A percentile compares a stretch with the other conserved stretches of the same genome.
phyloP scores from a whole-genome alignment of 2,797 vertebrate species.

The Fistularia commersonii region DNA sequence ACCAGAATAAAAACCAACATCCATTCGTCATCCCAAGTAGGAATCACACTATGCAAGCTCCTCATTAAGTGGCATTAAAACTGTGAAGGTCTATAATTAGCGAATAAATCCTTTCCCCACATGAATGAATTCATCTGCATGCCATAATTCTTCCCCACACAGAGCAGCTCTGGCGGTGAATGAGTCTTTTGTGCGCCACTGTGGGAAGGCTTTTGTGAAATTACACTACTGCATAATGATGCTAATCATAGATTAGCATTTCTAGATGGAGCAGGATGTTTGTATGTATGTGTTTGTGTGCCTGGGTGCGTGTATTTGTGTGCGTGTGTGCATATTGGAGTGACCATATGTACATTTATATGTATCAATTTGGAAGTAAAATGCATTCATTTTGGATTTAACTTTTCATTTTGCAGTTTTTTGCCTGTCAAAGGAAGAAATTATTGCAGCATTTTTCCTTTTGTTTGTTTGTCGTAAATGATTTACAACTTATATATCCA shows the following conservation, averaged over 20 bases:
- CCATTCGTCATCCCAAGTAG: slow-evolving; percentile 57
- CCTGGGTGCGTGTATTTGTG: slow-evolving; percentile 4
- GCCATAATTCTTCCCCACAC: slow-evolving; percentile 68
- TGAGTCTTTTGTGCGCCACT: slow-evolving; percentile 71
- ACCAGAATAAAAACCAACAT: slow-evolving; percentile 56
- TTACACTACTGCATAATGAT: slow-evolving; percentile 74
- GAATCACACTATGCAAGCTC: slow-evolving; percentile 63
- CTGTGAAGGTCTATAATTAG: slow-evolving; percentile 78
- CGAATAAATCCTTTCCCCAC: slow-evolving; percentile 72
- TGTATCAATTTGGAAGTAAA: slow-evolving; percentile 27
- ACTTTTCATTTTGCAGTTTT: slow-evolving; percentile 17
- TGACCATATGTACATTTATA: neutral
- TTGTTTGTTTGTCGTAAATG: no score
- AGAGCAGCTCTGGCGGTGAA: slow-evolving; percentile 66
- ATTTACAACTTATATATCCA: no score
- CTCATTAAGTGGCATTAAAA: slow-evolving; percentile 76
- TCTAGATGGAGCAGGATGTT: slow-evolving; percentile 62
- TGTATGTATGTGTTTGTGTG: slow-evolving; percentile 25
- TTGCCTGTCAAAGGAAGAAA: no score
- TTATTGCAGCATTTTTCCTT: no score
- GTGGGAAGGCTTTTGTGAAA: slow-evolving; percentile 76
- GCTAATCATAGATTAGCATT: slow-evolving; percentile 79
- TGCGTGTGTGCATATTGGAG: neutral
- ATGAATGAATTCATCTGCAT: slow-evolving; percentile 69
- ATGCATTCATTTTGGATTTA: slow-evolving; percentile 21